Percentiles rank a stretch among this genome's conserved stretches.
These are phyloP conservation scores for Priocnemis perturbator DNA, from an alignment of 2,888 invertebrate genomes.

Conservation along the genomic window DNA sequence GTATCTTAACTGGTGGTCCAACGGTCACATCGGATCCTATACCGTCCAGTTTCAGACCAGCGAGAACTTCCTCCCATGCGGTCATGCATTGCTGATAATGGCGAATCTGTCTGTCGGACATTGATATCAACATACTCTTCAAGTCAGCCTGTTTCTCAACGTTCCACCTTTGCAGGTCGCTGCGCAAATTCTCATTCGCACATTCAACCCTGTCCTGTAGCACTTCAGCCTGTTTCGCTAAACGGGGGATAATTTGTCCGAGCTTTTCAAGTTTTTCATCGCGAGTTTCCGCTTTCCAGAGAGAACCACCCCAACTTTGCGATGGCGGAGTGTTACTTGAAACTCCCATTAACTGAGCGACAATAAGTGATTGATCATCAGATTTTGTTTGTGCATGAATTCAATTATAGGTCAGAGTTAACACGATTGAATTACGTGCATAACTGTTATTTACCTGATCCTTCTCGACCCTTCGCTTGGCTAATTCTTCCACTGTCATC, in stretches of 20 bases:
- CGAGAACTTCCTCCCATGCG: constrained; percentile 78
- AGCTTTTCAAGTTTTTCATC: constrained; percentile 77
- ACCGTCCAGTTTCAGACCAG: constrained; percentile 66
- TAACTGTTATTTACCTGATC: constrained; percentile 77
- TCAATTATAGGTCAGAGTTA: too few relatives aligned
- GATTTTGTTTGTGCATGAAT: not conserved
- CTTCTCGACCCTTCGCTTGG: constrained; percentile 79
- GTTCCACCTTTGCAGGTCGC: constrained; percentile 83
- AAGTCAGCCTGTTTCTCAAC: constrained; percentile 80
- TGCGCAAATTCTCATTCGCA: constrained; percentile 82
- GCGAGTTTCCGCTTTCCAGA: constrained; percentile 80
- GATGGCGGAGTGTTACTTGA: constrained; percentile 53
- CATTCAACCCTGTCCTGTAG: constrained; percentile 81
- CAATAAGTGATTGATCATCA: constrained; percentile 11
- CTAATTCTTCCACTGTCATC: constrained; percentile 79
- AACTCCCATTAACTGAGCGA: constrained; percentile 51
- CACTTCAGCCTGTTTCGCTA: constrained; percentile 77
- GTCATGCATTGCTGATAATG: constrained; percentile 80
- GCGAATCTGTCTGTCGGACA: constrained; percentile 81
- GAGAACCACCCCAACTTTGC: constrained; percentile 74
- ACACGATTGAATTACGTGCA: not conserved
- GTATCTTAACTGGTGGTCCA: constrained; percentile 57
- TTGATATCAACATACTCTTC: constrained; percentile 79
- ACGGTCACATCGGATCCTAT: constrained; percentile 60
- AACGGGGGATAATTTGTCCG: constrained; percentile 76